Percentiles rank a stretch among this genome's conserved stretches.
Evolutionary conservation across 2,797 vertebrate genomes (phyloP).

Genomic region (Cichlasoma orientale): DNA sequence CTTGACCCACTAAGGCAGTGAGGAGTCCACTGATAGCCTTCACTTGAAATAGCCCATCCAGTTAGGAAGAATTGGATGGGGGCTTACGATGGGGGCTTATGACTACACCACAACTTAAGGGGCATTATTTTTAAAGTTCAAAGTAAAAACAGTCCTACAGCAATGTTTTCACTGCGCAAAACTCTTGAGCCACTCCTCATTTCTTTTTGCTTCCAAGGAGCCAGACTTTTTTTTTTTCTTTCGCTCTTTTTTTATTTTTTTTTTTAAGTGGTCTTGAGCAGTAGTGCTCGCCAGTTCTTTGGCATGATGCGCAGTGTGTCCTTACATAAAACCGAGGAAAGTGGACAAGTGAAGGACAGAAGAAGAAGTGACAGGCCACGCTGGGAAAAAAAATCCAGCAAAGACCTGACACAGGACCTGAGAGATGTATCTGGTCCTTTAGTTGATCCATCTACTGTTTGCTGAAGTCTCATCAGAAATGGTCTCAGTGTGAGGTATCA

Average conservation of each 20-base stretch:
- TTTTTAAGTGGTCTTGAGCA: too few species aligned
- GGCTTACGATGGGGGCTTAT: accelerated
- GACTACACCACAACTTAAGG: not conserved
- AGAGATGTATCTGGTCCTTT: not conserved
- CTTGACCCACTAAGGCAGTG: not conserved
- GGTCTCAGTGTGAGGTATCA: not conserved
- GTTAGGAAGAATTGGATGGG: not conserved
- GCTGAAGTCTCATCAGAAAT: not conserved
- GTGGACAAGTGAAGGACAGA: not conserved
- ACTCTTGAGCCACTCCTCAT: too few species aligned
- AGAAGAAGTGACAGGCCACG: not conserved
- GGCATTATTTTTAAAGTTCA: not conserved
- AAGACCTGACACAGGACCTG: not conserved
- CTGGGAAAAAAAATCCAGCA: not conserved
- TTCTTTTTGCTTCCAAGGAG: too few species aligned
- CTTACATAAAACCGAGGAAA: accelerated
- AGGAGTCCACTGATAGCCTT: not conserved
- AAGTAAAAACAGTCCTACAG: not conserved
- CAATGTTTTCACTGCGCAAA: not conserved
- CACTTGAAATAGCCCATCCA: not conserved
- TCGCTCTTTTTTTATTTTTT: too few species aligned
- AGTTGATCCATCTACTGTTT: not conserved
- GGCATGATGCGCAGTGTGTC: accelerated
- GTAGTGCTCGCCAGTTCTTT: not conserved
- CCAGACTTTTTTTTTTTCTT: too few species aligned